These are phyloP conservation scores for Melanotaenia pygmaea DNA, from an alignment of 2,797 vertebrate species.

Conservation along the genomic window DNA sequence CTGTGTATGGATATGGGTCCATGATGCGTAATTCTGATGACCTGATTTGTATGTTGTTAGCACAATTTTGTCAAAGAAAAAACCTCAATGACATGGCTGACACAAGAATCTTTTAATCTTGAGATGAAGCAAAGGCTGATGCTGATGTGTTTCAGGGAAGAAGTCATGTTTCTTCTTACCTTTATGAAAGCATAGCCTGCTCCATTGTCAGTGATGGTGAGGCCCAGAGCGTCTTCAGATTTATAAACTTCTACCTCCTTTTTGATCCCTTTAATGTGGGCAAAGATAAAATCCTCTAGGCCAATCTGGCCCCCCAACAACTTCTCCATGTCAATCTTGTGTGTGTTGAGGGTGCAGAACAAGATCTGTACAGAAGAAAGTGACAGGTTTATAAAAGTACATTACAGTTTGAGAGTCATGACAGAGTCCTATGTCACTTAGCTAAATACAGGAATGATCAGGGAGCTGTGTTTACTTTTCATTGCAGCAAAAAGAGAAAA, in stretches of 20 bases:
- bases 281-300: constrained; percentile 98
- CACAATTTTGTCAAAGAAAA: background rate
- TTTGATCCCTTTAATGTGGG: constrained; percentile 91
- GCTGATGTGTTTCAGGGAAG: background rate
- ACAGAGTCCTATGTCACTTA: constrained; percentile 23
- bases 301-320: constrained; percentile 94
- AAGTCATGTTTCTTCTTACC: constrained; percentile 72
- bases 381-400: background rate
- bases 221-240: constrained; percentile 90
- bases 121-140: background rate
- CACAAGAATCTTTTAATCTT: background rate
- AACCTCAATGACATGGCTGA: background rate
- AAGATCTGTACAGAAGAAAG: constrained; percentile 86
- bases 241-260: constrained; percentile 94
- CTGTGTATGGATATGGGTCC: too few relatives aligned
- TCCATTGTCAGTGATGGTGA: constrained; percentile 98
- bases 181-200: constrained; percentile 94
- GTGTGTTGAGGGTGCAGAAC: constrained; percentile 97
- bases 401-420: constrained; percentile 12
- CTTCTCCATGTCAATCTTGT: constrained; percentile 96
- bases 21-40: background rate
- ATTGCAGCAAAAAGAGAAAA: constrained; percentile 19
- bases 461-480: constrained; percentile 4
- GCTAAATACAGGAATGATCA: constrained; percentile 46
- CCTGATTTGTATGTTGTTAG: background rate